Conservation (phyloP, 2,888 invertebrate genomes). For the Ditula angustiorana region DNA sequence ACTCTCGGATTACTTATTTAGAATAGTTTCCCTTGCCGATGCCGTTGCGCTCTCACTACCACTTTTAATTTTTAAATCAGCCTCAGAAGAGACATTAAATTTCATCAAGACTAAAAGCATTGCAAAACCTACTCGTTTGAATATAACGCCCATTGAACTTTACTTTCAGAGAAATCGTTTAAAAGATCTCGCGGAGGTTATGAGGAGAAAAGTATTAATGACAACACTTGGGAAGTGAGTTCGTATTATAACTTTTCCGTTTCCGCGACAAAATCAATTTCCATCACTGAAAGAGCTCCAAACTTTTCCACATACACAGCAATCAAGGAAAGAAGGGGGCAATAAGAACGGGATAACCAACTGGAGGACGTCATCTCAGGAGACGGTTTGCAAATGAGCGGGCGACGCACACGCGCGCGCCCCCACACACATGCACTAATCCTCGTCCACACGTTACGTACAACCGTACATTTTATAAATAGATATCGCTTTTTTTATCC, state of each 20-base stretch:
- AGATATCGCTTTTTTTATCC: constrained; percentile 86
- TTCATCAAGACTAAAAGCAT: constrained; percentile 32
- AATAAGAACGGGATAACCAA: constrained; percentile 84
- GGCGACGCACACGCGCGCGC: constrained; percentile 67
- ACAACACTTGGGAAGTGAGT: constrained; percentile 57
- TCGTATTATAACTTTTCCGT: constrained; percentile 72
- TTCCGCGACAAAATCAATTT: constrained; percentile 76
- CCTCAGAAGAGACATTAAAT: constrained; percentile 41
- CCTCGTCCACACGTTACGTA: constrained; percentile 72
- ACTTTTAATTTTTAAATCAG: constrained; percentile 66
- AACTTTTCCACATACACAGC: constrained; percentile 80
- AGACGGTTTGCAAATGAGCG: constrained; percentile 86
- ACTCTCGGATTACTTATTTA: constrained; percentile 71
- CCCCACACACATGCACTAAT: constrained; percentile 66
- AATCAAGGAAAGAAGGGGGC: constrained; percentile 82
- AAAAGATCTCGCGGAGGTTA: constrained; percentile 32
- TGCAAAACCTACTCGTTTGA: constrained; percentile 1
- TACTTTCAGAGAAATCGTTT: constrained; percentile 16
- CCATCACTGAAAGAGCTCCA: constrained; percentile 73
- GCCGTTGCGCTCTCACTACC: constrained; percentile 53
- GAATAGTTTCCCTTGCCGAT: constrained; percentile 63
- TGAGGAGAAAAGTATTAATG: constrained; percentile 43
- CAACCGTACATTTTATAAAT: constrained; percentile 84
- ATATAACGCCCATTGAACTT: constrained; percentile 11
- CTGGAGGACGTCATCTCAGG: constrained; percentile 83